Base-by-base conservation (phyloP, 2,888 invertebrate genomes). In the Blastobasis lacticolella region DNA sequence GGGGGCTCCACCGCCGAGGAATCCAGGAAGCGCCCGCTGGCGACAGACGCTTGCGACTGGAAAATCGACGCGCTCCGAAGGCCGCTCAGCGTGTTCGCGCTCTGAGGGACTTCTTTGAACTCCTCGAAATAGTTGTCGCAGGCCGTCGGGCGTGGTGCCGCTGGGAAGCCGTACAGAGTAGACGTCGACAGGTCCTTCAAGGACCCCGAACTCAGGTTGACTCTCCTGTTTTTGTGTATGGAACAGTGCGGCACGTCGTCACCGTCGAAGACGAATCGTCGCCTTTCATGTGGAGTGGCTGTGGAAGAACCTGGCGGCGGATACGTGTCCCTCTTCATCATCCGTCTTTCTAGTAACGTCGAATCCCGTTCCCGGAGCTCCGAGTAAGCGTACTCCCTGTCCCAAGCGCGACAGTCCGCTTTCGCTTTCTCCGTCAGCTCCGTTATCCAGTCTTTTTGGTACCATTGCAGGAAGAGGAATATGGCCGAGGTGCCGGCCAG, bases 401-500 rank as follows among this genome's bases (percentile, higher is more conserved):
- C 87, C 87, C 87, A 87, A 5, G 85, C 85, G 7, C 86, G 74
- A 49, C 85, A 85, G 52, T 88, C 87, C 0, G 85, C 83, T 66
- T 87, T 86, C 1, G 88, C 85, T 64, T 82, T 87, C 69, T 89
- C 83, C 54, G 88, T 73, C 54, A 89, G 64, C 70, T 89, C 83
- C 63, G 88, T 85, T 57, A 89, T 84, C 89, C 91, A 90, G 76
- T 91, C 91, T 75, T 89, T 90, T 79, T 93, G 93, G 68, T 93
- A 92, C 91, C 92, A 92, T 74, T 93, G 92, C 66, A 97, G 94
- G 83, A 95, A 97, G 59, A 96, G 91, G 76, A 96, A 96, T 61
- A 97, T 93, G 54, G 95, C 95, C 57, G 94, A 92, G 10, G 95
- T 94, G 44, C 96, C 97, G 38, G 96, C 94, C 57, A 96, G 85